Evolutionary conservation across 1,140 invertebrate species (phyloP), one percentile per base, ranked within the genome.

Genomic region (Heliconius congener): DNA sequence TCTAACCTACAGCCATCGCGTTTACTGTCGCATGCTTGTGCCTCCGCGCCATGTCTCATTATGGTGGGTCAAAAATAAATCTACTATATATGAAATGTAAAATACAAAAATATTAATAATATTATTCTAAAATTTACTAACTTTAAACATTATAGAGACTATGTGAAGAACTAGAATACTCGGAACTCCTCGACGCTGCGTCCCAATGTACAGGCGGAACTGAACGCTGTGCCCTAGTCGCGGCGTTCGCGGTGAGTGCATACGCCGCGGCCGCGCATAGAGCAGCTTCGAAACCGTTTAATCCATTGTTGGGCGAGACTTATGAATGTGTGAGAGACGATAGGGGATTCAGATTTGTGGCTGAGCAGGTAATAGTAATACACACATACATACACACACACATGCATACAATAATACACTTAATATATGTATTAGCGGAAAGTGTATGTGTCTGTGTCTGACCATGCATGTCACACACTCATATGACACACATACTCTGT

Each of bases 281-380:
- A 72, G 96, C 97, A 27, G 97, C 97, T 27, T 97, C 97, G 86
- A 98, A 98, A 90, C 98, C 98, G 2, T 98, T 98, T 95, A 98
- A 98, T 95, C 98, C 98, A 42, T 90, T 98, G 60, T 95, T 98
- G 30, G 97, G 97, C 3, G 98, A 98, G 95, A 98, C 97, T 0
- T 98, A 97, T 93, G 98, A 98, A 93, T 97, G 96, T 87, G 95
- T 97, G 52, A 85, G 96, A 57, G 97, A 97, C 83, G 97, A 98
- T 88, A 96, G 96, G 86, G 97, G 97, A 1, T 98, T 98, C 95
- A 89, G 95, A 78, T 98, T 97, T 91, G 50, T 93, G 0, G 91
- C 91, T 1, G 92, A 94, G 71, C 92, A 94, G 91, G 92, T 93
- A 60, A 52, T 52, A 19, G 6, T 46, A 16, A 52, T 6, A 19